These are phyloP conservation scores for Urosaurus nigricauda DNA, from an alignment of 2,797 vertebrate genomes.

Conservation along the genomic window DNA sequence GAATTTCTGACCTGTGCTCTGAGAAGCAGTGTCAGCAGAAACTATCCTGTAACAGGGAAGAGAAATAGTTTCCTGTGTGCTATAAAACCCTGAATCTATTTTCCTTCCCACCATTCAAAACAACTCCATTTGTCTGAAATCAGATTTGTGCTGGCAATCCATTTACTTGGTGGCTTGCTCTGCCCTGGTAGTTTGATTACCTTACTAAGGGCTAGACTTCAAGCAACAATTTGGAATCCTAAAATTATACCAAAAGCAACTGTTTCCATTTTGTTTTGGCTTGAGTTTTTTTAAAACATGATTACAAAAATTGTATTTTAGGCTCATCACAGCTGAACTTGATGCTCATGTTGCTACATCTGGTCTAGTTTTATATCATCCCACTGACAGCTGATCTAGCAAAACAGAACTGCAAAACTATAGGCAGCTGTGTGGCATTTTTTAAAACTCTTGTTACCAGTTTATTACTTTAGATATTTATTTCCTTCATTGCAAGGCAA, in stretches of 20 bases:
- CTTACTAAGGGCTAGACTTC: constrained; percentile 15
- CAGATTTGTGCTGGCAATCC: constrained; percentile 10
- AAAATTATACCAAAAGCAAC: constrained; percentile 21
- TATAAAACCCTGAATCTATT: background rate
- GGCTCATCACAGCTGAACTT: background rate
- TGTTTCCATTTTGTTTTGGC: background rate
- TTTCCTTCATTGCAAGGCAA: background rate
- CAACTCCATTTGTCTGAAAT: constrained; percentile 23
- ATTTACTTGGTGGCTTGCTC: constrained; percentile 5
- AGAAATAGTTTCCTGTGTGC: background rate
- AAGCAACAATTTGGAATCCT: constrained; percentile 46
- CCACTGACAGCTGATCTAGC: background rate
- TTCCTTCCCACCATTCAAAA: constrained; percentile 12
- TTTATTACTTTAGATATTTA: background rate
- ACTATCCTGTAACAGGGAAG: background rate
- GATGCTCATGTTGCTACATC: background rate
- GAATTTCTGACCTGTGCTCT: background rate
- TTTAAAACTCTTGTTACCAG: too few relatives aligned
- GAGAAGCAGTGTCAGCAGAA: background rate
- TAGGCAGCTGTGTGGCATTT: background rate
- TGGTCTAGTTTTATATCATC: background rate
- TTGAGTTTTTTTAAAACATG: constrained; percentile 36
- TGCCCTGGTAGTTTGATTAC: background rate
- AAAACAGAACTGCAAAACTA: background rate
- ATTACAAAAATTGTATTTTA: constrained; percentile 19